Percentiles rank a stretch among this genome's conserved stretches.
Conservation (phyloP, 2,113 vertebrate species). For the Barnardius zonarius region DNA sequence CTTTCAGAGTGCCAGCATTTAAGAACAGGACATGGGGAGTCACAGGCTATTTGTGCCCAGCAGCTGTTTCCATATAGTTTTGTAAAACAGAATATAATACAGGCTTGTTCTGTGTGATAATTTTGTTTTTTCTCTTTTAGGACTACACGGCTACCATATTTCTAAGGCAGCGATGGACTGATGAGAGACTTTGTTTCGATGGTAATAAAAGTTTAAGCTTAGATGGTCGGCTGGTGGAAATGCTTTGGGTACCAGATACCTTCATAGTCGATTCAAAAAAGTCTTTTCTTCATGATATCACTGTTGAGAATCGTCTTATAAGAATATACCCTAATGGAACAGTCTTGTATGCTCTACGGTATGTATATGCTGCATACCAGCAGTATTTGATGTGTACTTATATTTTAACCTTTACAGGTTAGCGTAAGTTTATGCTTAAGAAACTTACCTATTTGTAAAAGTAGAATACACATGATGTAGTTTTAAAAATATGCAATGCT, state of each 20-base stretch:
- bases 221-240: slow-evolving; percentile 87
- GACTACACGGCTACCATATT: slow-evolving; percentile 93
- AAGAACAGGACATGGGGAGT: not conserved
- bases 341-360: slow-evolving; percentile 88
- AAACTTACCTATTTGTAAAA: not conserved
- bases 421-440: not conserved
- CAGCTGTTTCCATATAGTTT: not conserved
- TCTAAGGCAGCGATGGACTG: slow-evolving; percentile 88
- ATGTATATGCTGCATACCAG: not conserved
- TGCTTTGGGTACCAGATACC: slow-evolving; percentile 90
- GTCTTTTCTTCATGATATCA: slow-evolving; percentile 91
- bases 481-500: not conserved
- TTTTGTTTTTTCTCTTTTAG: slow-evolving; percentile 2
- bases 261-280: slow-evolving; percentile 93
- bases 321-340: slow-evolving; percentile 92
- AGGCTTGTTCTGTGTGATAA: not conserved
- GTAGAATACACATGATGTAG: not conserved
- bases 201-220: slow-evolving; percentile 90
- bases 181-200: slow-evolving; percentile 86
- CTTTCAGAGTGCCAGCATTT: not conserved
- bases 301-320: slow-evolving; percentile 90
- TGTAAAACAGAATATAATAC: not conserved
- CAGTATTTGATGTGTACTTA: not conserved
- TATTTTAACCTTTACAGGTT: not conserved
- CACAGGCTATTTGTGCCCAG: not conserved